Evolutionary conservation across 1,140 invertebrate genomes (phyloP).

Genomic region (Meloidogyne floridensis): DNA sequence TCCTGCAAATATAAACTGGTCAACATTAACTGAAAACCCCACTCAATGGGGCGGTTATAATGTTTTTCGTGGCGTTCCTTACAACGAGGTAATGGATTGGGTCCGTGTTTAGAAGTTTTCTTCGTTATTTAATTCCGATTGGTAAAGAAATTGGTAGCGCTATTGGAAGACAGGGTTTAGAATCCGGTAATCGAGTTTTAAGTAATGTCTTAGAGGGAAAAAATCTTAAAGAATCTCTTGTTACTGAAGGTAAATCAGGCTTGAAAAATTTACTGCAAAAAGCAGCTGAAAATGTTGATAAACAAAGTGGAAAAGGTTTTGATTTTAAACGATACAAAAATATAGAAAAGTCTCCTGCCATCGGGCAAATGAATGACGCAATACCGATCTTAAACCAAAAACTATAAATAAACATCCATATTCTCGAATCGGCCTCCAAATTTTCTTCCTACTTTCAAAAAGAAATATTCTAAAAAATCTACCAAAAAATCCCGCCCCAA

Average conservation of each 20-base stretch:
- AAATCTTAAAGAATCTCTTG: slow-evolving; percentile 16
- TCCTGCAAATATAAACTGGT: no score
- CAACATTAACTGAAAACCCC: no score
- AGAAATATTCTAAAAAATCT: neutral
- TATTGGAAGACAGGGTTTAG: no score
- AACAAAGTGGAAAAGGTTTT: slow-evolving; percentile 26
- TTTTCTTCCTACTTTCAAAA: neutral
- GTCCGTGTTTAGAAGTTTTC: no score
- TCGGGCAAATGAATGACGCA: neutral
- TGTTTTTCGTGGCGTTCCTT: no score
- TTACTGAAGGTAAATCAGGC: slow-evolving; percentile 6
- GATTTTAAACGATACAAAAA: slow-evolving; percentile 20
- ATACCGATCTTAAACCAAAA: slow-evolving; percentile 2
- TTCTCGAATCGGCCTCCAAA: slow-evolving; percentile 7
- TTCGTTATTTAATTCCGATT: no score
- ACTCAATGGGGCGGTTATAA: no score
- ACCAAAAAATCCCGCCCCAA: neutral
- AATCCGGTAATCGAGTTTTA: no score
- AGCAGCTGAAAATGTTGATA: neutral
- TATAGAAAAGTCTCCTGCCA: no score
- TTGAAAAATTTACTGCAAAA: slow-evolving; percentile 7
- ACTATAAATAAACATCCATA: slow-evolving; percentile 20
- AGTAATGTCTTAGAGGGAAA: no score
- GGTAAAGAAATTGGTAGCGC: no score
- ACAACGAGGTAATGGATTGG: no score